A percentile compares a stretch with the other conserved stretches of the same genome.
phyloP scores from a whole-genome alignment of 2,797 vertebrate genomes.

The Enteromius argenteus region DNA sequence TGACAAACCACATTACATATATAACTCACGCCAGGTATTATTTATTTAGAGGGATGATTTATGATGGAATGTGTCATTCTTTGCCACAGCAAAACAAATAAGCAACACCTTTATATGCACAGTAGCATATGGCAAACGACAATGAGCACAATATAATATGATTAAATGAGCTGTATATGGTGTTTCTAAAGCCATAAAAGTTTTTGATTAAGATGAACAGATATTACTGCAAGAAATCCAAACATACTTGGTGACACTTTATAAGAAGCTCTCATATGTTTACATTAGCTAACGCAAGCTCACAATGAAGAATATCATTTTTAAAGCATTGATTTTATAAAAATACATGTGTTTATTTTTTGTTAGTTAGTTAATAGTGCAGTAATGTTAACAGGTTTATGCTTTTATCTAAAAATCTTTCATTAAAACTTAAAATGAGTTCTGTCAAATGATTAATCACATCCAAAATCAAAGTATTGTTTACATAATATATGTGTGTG shows the following conservation, averaged over 20 bases:
- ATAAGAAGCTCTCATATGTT: background rate
- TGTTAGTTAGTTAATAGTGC: background rate
- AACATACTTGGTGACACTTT: background rate
- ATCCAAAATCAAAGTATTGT: too few species aligned
- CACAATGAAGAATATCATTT: background rate
- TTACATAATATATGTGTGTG: too few species aligned
- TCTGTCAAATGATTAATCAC: too few species aligned
- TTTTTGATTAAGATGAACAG: background rate
- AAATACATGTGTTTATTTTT: background rate
- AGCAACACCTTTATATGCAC: slow-evolving; percentile 11
- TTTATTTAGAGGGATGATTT: slow-evolving; percentile 15
- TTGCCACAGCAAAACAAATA: slow-evolving; percentile 10
- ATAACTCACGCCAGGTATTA: background rate
- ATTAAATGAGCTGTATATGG: background rate
- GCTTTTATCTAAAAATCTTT: background rate
- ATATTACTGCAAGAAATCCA: slow-evolving; percentile 1
- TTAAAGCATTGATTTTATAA: background rate
- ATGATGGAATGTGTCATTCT: slow-evolving; percentile 7
- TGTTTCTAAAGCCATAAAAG: background rate
- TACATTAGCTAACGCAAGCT: background rate
- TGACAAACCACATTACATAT: slow-evolving; percentile 8
- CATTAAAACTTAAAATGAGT: background rate
- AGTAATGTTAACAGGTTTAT: background rate
- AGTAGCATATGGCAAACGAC: slow-evolving; percentile 11
- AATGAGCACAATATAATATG: slow-evolving; percentile 30